Conservation (phyloP, 2,113 vertebrate genomes). For the Rhipidura dahli region DNA sequence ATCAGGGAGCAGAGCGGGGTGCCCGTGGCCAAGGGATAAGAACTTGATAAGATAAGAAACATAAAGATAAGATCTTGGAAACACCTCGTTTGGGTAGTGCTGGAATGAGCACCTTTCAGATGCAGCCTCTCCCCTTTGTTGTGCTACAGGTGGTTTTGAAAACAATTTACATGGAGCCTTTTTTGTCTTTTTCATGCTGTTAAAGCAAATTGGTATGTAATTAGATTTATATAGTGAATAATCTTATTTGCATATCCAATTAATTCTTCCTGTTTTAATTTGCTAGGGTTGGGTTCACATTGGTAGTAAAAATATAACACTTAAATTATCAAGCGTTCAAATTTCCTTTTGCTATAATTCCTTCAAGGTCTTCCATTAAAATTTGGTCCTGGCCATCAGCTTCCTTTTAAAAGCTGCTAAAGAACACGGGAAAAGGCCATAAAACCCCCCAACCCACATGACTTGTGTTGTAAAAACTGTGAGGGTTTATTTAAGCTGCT, state of each 20-base stretch:
- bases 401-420: neutral
- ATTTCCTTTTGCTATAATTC: slow-evolving; percentile 65
- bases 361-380: slow-evolving; percentile 67
- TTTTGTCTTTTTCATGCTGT: slow-evolving; percentile 76
- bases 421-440: neutral
- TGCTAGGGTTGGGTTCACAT: slow-evolving; percentile 79
- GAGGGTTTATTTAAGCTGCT: neutral
- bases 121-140: slow-evolving; percentile 14
- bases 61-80: neutral
- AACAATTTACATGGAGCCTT: slow-evolving; percentile 70
- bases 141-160: slow-evolving; percentile 73
- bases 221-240: slow-evolving; percentile 87
- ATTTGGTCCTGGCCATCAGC: slow-evolving; percentile 9
- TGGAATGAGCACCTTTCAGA: neutral
- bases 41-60: no score
- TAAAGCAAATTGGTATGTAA: slow-evolving; percentile 82
- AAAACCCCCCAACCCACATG: neutral
- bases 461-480: neutral
- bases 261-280: slow-evolving; percentile 85
- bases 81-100: neutral
- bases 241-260: slow-evolving; percentile 87
- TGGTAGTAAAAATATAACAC: slow-evolving; percentile 76
- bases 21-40: neutral
- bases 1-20: neutral
- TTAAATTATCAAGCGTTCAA: slow-evolving; percentile 69